These are phyloP conservation scores for Ligdia adustata DNA, from an alignment of 2,888 invertebrate genomes.

Conservation along the genomic window DNA sequence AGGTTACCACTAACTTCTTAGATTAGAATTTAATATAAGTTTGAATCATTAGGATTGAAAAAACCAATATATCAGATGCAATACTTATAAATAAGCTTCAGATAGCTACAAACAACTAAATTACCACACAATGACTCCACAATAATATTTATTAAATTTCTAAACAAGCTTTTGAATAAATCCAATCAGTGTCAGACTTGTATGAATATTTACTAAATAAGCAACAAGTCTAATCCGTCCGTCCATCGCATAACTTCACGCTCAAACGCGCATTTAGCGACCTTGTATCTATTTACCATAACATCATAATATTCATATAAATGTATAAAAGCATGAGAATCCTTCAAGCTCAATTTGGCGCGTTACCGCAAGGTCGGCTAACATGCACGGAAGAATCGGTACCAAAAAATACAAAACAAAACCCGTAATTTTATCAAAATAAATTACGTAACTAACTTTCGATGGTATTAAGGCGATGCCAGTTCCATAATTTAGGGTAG, in stretches of 20 bases:
- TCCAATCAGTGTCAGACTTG: constrained; percentile 3
- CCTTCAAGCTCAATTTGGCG: constrained; percentile 72
- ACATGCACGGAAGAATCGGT: constrained; percentile 57
- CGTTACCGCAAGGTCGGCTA: constrained; percentile 69
- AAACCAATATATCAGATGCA: no score
- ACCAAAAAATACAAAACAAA: constrained; percentile 44
- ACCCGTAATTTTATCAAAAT: not conserved
- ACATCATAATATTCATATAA: constrained; percentile 36
- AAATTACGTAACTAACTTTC: not conserved
- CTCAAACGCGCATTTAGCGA: constrained; percentile 17
- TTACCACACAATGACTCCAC: no score
- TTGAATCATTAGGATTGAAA: no score
- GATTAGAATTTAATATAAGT: no score
- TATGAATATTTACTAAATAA: constrained; percentile 12
- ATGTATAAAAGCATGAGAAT: constrained; percentile 43
- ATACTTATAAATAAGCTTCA: no score
- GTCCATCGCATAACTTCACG: constrained; percentile 29
- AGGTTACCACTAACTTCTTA: no score
- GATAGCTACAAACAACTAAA: no score
- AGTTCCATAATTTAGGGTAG: not conserved
- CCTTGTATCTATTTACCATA: constrained; percentile 41
- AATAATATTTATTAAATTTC: no score
- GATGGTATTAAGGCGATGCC: not conserved
- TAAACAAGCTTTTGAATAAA: no score
- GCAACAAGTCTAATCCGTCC: constrained; percentile 10